A percentile compares a stretch with the other conserved stretches of the same genome.
phyloP scores from a whole-genome alignment of 2,888 invertebrate species.

The Dascillus cervinus region DNA sequence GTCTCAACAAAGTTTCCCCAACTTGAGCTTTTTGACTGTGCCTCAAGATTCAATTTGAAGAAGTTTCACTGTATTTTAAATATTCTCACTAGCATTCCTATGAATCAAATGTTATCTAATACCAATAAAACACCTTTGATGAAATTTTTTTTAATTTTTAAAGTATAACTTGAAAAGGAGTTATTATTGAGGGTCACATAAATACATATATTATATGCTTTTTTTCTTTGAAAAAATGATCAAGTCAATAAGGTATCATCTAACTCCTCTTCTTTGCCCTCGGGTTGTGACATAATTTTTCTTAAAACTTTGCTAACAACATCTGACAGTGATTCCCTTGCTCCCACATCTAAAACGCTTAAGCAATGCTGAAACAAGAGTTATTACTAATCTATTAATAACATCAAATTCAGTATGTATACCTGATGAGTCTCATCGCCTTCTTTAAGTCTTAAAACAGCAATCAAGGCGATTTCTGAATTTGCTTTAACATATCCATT shows the following conservation, averaged over 20 bases:
- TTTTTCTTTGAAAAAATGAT: too few species aligned
- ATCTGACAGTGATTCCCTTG: conserved; percentile 80
- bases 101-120: too few species aligned
- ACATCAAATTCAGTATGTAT: conserved; percentile 20
- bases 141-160: too few species aligned
- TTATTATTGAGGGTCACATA: too few species aligned
- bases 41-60: too few species aligned
- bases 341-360: conserved; percentile 74
- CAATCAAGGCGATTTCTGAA: conserved; percentile 86
- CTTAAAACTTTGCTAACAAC: conserved; percentile 83
- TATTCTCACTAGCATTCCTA: too few species aligned
- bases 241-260: conserved; percentile 86
- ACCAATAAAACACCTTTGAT: too few species aligned
- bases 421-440: conserved; percentile 69
- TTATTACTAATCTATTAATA: background rate
- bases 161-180: too few species aligned
- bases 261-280: conserved; percentile 84
- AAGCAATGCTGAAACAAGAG: conserved; percentile 61
- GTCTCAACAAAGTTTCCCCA: too few species aligned
- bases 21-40: too few species aligned
- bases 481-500: conserved; percentile 91
- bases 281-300: conserved; percentile 66
- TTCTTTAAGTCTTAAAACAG: conserved; percentile 70
- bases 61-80: too few species aligned
- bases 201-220: too few species aligned